Evolutionary conservation across 2,888 invertebrate genomes (phyloP).

Genomic region (Platycheirus rosarum): DNA sequence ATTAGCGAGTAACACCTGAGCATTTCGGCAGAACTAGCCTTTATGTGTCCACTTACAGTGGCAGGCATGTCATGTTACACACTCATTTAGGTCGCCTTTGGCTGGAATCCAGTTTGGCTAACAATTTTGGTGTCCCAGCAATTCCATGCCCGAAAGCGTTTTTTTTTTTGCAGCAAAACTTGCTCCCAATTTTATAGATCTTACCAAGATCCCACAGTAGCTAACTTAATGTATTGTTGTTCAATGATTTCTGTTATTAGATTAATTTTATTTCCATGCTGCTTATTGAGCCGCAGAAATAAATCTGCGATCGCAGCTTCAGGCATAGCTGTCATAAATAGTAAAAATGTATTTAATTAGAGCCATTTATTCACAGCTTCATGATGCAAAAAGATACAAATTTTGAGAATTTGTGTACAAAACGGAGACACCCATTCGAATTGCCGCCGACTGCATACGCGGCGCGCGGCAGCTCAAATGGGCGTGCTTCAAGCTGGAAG

Average conservation of each 20-base stretch:
- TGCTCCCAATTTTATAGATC: slow-evolving; percentile 45
- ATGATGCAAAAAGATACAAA: slow-evolving; percentile 52
- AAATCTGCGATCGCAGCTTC: slow-evolving; percentile 66
- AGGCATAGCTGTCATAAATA: slow-evolving; percentile 62
- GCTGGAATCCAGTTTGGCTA: slow-evolving; percentile 51
- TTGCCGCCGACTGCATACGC: too few species aligned
- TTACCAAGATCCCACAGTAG: slow-evolving; percentile 50
- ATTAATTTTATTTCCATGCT: slow-evolving; percentile 65
- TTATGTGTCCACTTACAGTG: slow-evolving; percentile 54
- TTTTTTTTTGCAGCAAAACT: slow-evolving; percentile 30
- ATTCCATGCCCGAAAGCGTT: slow-evolving; percentile 60
- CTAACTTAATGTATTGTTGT: slow-evolving; percentile 31
- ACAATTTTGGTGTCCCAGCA: slow-evolving; percentile 34
- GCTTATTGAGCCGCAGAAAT: slow-evolving; percentile 51
- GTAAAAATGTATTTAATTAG: slow-evolving; percentile 68
- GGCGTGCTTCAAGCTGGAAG: slow-evolving; percentile 8
- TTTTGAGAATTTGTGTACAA: slow-evolving; percentile 33
- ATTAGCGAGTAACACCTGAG: slow-evolving; percentile 69
- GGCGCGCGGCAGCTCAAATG: not conserved
- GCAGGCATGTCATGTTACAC: slow-evolving; percentile 60
- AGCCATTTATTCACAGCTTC: slow-evolving; percentile 69
- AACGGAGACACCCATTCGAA: slow-evolving; percentile 48
- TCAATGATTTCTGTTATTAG: slow-evolving; percentile 52
- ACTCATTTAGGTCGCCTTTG: slow-evolving; percentile 63
- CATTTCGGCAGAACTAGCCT: slow-evolving; percentile 64